Percentiles rank a stretch among this genome's conserved stretches.
Conservation (phyloP, 64 coral and sea anemone species). For the Pocillopora verrucosa region DNA sequence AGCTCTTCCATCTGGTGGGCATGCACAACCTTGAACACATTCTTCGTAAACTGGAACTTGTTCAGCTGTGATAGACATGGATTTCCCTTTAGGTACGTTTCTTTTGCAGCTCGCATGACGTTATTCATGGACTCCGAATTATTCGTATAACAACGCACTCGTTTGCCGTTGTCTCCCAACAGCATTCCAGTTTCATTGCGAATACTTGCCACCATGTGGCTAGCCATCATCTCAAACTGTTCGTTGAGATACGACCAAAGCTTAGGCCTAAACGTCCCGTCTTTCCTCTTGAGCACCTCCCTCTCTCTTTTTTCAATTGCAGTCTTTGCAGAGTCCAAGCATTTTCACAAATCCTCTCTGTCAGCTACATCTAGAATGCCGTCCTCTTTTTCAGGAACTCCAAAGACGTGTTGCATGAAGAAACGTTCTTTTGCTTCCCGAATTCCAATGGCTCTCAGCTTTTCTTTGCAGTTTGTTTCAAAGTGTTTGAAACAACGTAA, state of each 20-base stretch:
- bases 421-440: too few species aligned
- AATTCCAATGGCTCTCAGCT: too few species aligned
- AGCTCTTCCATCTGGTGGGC: slow-evolving; percentile 39
- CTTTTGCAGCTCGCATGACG: slow-evolving; percentile 44
- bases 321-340: background rate
- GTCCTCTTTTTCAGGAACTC: too few species aligned
- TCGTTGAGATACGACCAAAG: slow-evolving; percentile 24
- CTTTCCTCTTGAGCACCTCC: background rate
- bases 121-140: slow-evolving; percentile 55
- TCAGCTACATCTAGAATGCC: too few species aligned
- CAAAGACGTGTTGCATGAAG: too few species aligned
- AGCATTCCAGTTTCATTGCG: slow-evolving; percentile 33
- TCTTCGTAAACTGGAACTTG: slow-evolving; percentile 40
- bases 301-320: slow-evolving; percentile 44
- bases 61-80: background rate
- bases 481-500: too few species aligned
- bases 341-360: too few species aligned
- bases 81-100: background rate
- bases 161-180: slow-evolving; percentile 18
- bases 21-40: slow-evolving; percentile 40
- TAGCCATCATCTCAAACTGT: slow-evolving; percentile 19
- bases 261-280: background rate
- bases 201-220: slow-evolving; percentile 5
- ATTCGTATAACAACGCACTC: slow-evolving; percentile 35
- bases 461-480: too few species aligned